Conservation (phyloP, 2,113 vertebrate species). For the Paedocypris sp. region DNA sequence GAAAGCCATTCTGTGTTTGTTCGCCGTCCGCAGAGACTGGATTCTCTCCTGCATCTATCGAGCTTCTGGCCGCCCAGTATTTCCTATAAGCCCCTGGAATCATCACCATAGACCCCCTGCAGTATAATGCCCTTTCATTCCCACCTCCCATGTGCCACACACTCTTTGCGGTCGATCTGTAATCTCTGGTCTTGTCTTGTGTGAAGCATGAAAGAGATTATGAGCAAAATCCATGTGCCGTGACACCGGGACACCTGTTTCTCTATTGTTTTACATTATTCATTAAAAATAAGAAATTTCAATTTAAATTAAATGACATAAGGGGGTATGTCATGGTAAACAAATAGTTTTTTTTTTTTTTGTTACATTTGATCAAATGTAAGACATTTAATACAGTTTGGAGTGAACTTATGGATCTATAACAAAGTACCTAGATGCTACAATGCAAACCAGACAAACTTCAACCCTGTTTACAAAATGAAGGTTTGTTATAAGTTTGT, state of each 20-base stretch:
- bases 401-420: too few species aligned
- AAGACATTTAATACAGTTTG: too few species aligned
- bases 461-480: too few species aligned
- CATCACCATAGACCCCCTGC: slow-evolving; percentile 7
- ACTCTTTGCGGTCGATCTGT: slow-evolving; percentile 12
- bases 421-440: too few species aligned
- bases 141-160: background rate
- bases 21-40: background rate
- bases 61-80: background rate
- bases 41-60: background rate
- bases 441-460: too few species aligned
- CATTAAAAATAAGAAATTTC: too few species aligned
- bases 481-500: background rate
- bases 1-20: slow-evolving; percentile 1
- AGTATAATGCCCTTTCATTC: slow-evolving; percentile 3
- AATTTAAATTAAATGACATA: too few species aligned
- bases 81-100: slow-evolving; percentile 6
- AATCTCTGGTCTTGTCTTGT: slow-evolving; percentile 1
- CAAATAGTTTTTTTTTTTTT: too few species aligned
- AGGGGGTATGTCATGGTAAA: too few species aligned
- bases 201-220: slow-evolving; percentile 23
- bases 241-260: slow-evolving; percentile 21
- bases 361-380: too few species aligned
- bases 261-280: background rate
- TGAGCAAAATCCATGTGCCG: slow-evolving; percentile 24